Evolutionary conservation across 2,113 vertebrate genomes (phyloP).

Genomic region (Sigmodon hispidus): DNA sequence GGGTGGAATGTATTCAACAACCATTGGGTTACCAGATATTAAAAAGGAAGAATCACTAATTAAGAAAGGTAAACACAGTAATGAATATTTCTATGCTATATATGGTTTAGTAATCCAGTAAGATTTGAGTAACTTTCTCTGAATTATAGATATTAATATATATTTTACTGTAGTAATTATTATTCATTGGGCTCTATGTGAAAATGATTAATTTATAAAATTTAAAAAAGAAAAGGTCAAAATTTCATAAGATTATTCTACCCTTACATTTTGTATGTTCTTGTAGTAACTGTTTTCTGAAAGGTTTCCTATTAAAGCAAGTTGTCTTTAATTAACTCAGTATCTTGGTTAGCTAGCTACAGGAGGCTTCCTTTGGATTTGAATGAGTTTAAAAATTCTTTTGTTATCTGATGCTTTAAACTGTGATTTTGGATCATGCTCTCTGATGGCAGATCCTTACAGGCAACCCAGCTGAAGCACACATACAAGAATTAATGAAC

Average conservation of each 20-base stretch:
- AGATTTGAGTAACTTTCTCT: not conserved
- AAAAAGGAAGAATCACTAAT: not conserved
- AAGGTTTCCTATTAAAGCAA: not conserved
- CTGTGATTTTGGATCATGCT: not conserved
- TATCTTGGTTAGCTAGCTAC: not conserved
- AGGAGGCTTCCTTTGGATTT: constrained; percentile 46
- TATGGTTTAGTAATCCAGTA: not conserved
- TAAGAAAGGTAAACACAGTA: not conserved
- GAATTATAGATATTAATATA: not conserved
- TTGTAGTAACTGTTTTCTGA: not conserved
- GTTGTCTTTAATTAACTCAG: not conserved
- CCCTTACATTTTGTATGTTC: not conserved
- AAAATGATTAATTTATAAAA: not conserved
- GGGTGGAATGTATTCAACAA: not conserved
- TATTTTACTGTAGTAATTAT: not conserved
- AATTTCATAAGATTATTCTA: not conserved
- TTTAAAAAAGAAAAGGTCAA: not conserved
- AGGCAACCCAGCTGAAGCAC: not conserved
- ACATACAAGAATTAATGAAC: not conserved
- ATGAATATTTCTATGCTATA: not conserved
- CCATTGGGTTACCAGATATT: not conserved
- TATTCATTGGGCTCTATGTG: not conserved
- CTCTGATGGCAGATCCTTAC: not conserved
- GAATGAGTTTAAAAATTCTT: constrained; percentile 2
- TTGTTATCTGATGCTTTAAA: not conserved